These are phyloP conservation scores for Engystomops pustulosus DNA, from an alignment of 2,113 vertebrate genomes.

Conservation along the genomic window DNA sequence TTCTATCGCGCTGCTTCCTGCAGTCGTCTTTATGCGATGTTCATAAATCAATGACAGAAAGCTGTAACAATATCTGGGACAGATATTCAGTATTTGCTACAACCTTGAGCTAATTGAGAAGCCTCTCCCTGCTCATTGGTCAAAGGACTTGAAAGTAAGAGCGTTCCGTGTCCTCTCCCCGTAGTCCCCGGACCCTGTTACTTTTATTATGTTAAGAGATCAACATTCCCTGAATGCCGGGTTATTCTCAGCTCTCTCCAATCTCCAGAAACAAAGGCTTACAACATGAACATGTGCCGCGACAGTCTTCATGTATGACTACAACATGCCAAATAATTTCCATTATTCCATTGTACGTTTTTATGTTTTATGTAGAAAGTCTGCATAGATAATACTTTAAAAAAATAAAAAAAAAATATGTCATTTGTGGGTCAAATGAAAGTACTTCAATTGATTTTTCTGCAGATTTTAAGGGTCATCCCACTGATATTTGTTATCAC, in stretches of 20 bases:
- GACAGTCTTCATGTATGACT: not conserved
- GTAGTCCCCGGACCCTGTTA: slow-evolving; percentile 16
- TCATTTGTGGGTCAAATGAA: no score
- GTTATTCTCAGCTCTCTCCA: slow-evolving; percentile 10
- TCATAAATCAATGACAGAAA: slow-evolving; percentile 60
- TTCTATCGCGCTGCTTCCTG: slow-evolving; percentile 45
- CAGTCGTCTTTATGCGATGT: slow-evolving; percentile 54
- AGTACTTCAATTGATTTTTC: no score
- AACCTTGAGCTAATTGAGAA: slow-evolving; percentile 60
- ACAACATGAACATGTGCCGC: not conserved
- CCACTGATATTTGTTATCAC: no score
- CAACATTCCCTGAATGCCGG: slow-evolving; percentile 34
- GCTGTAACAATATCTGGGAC: slow-evolving; percentile 59
- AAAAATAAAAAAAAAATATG: no score
- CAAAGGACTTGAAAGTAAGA: slow-evolving; percentile 38
- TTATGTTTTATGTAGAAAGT: no score
- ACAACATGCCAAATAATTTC: not conserved
- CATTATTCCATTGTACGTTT: not conserved
- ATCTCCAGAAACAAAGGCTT: slow-evolving; percentile 21
- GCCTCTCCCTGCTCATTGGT: slow-evolving; percentile 55
- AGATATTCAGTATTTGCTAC: slow-evolving; percentile 57
- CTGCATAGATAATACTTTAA: no score
- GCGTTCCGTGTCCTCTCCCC: slow-evolving; percentile 2
- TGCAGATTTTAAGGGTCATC: no score
- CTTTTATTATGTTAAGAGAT: slow-evolving; percentile 55